phyloP scores from a whole-genome alignment of 2,888 invertebrate species.

The Eupithecia subumbrata region DNA sequence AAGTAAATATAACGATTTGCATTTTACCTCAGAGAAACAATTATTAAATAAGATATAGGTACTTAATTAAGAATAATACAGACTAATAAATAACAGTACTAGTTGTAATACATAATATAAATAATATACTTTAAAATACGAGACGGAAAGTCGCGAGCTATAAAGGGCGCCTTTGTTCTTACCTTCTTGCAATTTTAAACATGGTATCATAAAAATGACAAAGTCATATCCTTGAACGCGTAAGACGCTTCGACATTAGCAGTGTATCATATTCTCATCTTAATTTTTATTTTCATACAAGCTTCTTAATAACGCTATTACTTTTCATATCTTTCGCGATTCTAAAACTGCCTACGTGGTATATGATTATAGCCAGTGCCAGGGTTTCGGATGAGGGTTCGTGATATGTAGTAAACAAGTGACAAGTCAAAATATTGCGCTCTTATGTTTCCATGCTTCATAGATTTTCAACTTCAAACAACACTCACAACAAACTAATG shows the following conservation, averaged over 20 bases:
- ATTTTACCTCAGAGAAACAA: too few species aligned
- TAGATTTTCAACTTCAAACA: not conserved
- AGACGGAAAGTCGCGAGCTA: not conserved
- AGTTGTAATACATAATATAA: not conserved
- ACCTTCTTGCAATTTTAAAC: not conserved
- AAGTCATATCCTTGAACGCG: not conserved
- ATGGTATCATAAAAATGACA: not conserved
- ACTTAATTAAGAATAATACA: too few species aligned
- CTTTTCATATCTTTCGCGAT: constrained; percentile 21
- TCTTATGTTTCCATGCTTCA: not conserved
- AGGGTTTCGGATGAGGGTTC: constrained; percentile 43
- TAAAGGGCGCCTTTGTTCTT: not conserved
- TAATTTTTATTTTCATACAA: constrained; percentile 9
- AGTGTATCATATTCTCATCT: constrained; percentile 11
- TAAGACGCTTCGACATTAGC: not conserved
- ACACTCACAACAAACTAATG: not conserved
- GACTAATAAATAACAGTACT: too few species aligned
- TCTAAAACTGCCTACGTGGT: constrained; percentile 7
- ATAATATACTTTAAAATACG: too few species aligned
- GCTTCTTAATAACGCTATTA: constrained; percentile 17
- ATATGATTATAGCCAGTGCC: constrained; percentile 38
- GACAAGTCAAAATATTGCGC: not conserved
- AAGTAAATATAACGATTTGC: too few species aligned
- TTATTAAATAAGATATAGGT: too few species aligned
- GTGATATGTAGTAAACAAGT: constrained; percentile 9